These are phyloP conservation scores for Melitaea cinxia DNA, from an alignment of 1,140 invertebrate species.

Conservation along the genomic window DNA sequence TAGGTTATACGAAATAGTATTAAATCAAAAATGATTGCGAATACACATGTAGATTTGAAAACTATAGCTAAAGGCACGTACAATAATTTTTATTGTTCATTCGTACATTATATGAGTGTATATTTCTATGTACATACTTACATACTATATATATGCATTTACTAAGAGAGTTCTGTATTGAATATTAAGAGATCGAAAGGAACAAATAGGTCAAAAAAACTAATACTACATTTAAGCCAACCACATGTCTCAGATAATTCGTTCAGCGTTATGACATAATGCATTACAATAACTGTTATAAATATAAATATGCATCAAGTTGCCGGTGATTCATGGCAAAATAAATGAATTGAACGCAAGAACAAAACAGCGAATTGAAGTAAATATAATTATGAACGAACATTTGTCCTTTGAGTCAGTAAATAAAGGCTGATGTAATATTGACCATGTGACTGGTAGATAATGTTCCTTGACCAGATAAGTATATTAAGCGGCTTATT, in stretches of 20 bases:
- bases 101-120: too few species aligned
- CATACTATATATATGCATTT: too few species aligned
- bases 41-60: too few species aligned
- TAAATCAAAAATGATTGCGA: too few species aligned
- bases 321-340: constrained; percentile 2
- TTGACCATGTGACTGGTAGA: not conserved
- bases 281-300: not conserved
- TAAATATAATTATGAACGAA: constrained; percentile 9
- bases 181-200: not conserved
- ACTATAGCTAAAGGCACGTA: too few species aligned
- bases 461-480: not conserved
- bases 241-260: not conserved
- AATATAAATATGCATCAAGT: constrained; percentile 10
- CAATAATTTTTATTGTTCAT: too few species aligned
- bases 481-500: not conserved
- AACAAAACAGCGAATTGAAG: constrained; percentile 9
- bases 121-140: too few species aligned
- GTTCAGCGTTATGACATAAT: constrained; percentile 12
- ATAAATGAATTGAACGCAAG: constrained; percentile 3
- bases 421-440: constrained; percentile 9
- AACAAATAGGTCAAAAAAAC: not conserved
- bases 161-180: too few species aligned
- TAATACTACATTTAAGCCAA: not conserved
- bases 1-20: too few species aligned
- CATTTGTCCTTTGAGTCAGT: constrained; percentile 2